These are phyloP conservation scores for Andrena bicolor DNA, from an alignment of 2,888 invertebrate genomes.

Conservation along the genomic window DNA sequence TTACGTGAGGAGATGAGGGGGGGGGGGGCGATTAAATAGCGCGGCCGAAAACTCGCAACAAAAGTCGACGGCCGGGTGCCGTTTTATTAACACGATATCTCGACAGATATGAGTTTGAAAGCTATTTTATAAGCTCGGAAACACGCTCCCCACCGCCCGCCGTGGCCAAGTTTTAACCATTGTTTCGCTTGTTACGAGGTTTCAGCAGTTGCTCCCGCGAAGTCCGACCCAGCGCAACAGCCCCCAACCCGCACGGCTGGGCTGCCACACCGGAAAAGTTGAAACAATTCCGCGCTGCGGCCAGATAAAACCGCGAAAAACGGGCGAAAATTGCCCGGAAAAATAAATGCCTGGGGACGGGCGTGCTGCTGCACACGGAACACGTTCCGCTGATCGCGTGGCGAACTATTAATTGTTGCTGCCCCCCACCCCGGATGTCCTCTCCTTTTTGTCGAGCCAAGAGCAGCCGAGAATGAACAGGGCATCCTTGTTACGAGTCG, in stretches of 20 bases:
- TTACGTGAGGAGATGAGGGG: background rate
- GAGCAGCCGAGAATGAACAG: conserved; percentile 1
- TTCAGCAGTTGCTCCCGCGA: conserved; percentile 38
- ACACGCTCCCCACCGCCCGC: background rate
- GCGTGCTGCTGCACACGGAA: conserved; percentile 12
- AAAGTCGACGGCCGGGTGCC: conserved; percentile 29
- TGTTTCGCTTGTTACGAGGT: conserved; percentile 49
- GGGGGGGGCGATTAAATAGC: conserved; percentile 18
- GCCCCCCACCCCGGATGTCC: conserved; percentile 7
- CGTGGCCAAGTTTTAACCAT: conserved; percentile 38
- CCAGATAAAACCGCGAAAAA: conserved; percentile 34
- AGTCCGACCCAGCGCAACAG: conserved; percentile 3
- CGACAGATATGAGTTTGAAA: conserved; percentile 40
- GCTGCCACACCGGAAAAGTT: conserved; percentile 30
- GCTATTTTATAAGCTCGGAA: conserved; percentile 36
- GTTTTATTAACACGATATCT: conserved; percentile 47
- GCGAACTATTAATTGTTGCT: conserved; percentile 32
- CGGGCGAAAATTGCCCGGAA: conserved; percentile 38
- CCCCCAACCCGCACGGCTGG: background rate
- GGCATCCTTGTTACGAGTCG: conserved; percentile 5
- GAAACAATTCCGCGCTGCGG: conserved; percentile 42
- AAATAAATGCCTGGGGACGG: conserved; percentile 26
- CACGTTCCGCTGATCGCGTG: conserved; percentile 23
- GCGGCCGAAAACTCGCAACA: conserved; percentile 43
- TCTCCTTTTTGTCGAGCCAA: background rate